Evolutionary conservation across 2,113 vertebrate species (phyloP), one percentile per base, ranked within the genome.

Genomic region (Porphyrio hochstetteri): DNA sequence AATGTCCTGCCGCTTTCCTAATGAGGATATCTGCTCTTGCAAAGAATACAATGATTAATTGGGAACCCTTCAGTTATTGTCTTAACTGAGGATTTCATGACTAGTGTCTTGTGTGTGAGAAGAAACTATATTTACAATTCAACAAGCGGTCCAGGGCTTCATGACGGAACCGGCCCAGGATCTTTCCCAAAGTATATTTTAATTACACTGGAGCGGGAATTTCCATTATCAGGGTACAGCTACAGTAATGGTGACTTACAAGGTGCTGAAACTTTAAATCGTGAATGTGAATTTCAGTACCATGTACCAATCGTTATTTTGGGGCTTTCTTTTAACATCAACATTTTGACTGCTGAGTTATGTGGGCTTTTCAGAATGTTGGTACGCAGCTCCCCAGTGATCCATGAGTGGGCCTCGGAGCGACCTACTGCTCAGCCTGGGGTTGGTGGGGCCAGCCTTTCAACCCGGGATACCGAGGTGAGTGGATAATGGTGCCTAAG

Each of bases 11-110:
- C 25, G 35, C 82, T 85, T 86, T 94, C 83, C 82, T 97, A 95
- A 96, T 95, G 94, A 97, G 93, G 40, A 35, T 89, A 93, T 88
- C 79, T 70, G 68, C 70, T 74, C 78, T 70, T 75, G 82, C 76
- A 61, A 29, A 74, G 82, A 95, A 84, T 59, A 65, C 53, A 78
- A 18, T 92, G 82, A 96, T 96, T 94, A 96, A 92, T 75, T 90
- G 75, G 83, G 77, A 88, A 93, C 75, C 48, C 5, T 85, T 40
- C 91, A n/a, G 33, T 96, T 91, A 59, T 36, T 86, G 44, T 87
- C 88, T 93, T 86, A 74, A 87, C 93, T 83, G 78, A 65, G 79
- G 40, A 84, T 93, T 97, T 90, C 89, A 71, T 83, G 85, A 86
- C 74, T 70, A 56, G 27, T 67, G 70, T 61, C 60, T 91, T 87